A percentile compares a stretch with the other conserved stretches of the same genome.
phyloP scores from a whole-genome alignment of 2,797 vertebrate species.

The Zenarchopterus dispar region DNA sequence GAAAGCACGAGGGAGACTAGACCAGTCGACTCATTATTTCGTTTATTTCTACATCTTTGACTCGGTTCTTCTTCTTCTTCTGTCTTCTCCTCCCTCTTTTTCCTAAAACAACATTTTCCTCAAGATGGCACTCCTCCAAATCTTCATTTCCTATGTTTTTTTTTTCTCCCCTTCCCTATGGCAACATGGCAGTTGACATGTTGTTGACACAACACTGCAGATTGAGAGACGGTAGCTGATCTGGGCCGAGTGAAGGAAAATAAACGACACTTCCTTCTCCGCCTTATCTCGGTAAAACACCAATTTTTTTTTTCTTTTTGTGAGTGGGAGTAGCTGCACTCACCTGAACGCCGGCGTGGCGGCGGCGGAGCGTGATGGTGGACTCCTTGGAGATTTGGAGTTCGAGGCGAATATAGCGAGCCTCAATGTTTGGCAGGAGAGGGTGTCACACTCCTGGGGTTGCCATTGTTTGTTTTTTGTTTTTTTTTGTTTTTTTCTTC shows the following conservation, averaged over 20 bases:
- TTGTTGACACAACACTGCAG: conserved; percentile 46
- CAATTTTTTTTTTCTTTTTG: conserved; percentile 11
- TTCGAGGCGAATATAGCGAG: conserved; percentile 20
- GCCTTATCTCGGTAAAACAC: conserved; percentile 59
- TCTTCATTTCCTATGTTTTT: not conserved
- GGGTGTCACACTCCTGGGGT: conserved; percentile 59
- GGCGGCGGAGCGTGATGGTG: conserved; percentile 18
- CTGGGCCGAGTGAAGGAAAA: conserved; percentile 37
- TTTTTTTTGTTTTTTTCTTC: conserved; percentile 77
- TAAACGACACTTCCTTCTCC: conserved; percentile 22
- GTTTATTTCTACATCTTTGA: not conserved
- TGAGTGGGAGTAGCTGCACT: conserved; percentile 44
- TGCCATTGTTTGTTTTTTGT: conserved; percentile 73
- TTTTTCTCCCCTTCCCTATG: conserved; percentile 24
- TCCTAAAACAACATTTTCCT: not conserved
- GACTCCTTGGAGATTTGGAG: conserved; percentile 42
- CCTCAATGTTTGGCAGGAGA: conserved; percentile 38
- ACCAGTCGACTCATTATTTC: not conserved
- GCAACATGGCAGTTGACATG: conserved; percentile 31
- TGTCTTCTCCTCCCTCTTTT: conserved; percentile 1
- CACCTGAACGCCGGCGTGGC: conserved; percentile 36
- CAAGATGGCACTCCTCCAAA: not conserved
- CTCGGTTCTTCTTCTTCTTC: too few relatives aligned
- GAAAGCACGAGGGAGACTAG: not conserved
- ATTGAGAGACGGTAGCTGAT: conserved; percentile 29